Percentiles rank a stretch among this genome's conserved stretches.
These are phyloP conservation scores for Cassiopea xamachana DNA, from an alignment of 30 jellyfish, hydroid and myxozoan genomes.

Conservation along the genomic window DNA sequence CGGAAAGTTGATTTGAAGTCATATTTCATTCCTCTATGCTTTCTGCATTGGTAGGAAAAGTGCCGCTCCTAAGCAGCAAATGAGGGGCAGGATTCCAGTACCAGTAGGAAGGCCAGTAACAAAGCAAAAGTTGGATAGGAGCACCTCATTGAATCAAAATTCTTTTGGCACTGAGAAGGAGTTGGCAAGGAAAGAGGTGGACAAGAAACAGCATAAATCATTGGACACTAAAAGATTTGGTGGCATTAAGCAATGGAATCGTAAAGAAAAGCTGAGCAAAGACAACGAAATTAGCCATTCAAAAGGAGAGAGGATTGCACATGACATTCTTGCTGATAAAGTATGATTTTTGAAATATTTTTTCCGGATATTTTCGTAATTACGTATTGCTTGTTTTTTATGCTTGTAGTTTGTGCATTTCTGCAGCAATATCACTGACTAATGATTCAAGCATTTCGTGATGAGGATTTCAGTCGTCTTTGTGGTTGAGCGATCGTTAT, in stretches of 20 bases:
- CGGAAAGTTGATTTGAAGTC: too few relatives aligned
- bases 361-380: not conserved
- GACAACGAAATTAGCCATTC: not conserved
- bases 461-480: too few relatives aligned
- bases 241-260: not conserved
- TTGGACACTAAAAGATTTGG: not conserved
- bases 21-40: not conserved
- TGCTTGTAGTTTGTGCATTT: not conserved
- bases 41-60: not conserved
- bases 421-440: not conserved
- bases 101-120: conserved; percentile 20
- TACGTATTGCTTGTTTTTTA: not conserved
- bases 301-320: conserved; percentile 22
- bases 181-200: not conserved
- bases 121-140: not conserved
- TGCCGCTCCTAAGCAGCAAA: not conserved
- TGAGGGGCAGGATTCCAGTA: conserved; percentile 27
- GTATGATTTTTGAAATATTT: not conserved
- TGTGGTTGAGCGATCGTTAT: too few relatives aligned
- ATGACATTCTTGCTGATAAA: conserved; percentile 58
- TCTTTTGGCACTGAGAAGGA: not conserved
- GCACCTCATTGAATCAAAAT: not conserved
- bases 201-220: not conserved
- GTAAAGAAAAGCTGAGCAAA: not conserved
- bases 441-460: too few relatives aligned